A percentile compares a stretch with the other conserved stretches of the same genome.
These are phyloP conservation scores for Oreonectes daqikongensis DNA, from an alignment of 2,797 vertebrate species.

Conservation along the genomic window DNA sequence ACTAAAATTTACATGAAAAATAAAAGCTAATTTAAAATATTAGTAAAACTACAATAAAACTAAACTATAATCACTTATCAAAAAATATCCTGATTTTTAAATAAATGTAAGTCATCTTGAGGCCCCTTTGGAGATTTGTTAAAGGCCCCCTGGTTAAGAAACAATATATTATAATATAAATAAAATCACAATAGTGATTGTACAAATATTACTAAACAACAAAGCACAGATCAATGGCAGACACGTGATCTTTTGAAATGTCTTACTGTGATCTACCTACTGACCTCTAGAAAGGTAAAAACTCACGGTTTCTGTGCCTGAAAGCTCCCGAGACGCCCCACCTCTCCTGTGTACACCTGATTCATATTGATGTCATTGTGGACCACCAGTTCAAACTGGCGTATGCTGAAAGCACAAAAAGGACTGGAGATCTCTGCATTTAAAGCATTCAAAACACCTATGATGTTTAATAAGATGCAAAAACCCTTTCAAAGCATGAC, in stretches of 20 bases:
- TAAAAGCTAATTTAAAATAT: too few species aligned
- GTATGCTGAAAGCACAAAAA: slow-evolving; percentile 73
- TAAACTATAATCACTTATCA: too few species aligned
- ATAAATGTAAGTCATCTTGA: too few species aligned
- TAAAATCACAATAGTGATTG: too few species aligned
- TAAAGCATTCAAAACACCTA: slow-evolving; percentile 33
- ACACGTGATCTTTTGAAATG: background rate
- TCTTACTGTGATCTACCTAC: background rate
- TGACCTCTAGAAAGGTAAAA: background rate
- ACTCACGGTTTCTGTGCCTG: slow-evolving; percentile 88
- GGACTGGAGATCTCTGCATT: slow-evolving; percentile 13
- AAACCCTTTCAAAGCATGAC: slow-evolving; percentile 34
- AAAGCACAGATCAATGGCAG: background rate
- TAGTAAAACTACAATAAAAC: too few species aligned
- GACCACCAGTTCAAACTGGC: slow-evolving; percentile 83
- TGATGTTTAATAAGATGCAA: slow-evolving; percentile 44
- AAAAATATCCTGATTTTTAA: too few species aligned
- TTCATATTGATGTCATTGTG: slow-evolving; percentile 72
- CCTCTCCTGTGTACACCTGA: slow-evolving; percentile 81
- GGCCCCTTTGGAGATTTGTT: too few species aligned
- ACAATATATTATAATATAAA: too few species aligned
- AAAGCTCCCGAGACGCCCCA: slow-evolving; percentile 84
- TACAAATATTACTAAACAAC: background rate
- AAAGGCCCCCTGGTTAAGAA: too few species aligned
- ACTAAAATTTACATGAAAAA: too few species aligned